Conservation (phyloP, 1,140 invertebrate species). For the Epicauta chinensis region DNA sequence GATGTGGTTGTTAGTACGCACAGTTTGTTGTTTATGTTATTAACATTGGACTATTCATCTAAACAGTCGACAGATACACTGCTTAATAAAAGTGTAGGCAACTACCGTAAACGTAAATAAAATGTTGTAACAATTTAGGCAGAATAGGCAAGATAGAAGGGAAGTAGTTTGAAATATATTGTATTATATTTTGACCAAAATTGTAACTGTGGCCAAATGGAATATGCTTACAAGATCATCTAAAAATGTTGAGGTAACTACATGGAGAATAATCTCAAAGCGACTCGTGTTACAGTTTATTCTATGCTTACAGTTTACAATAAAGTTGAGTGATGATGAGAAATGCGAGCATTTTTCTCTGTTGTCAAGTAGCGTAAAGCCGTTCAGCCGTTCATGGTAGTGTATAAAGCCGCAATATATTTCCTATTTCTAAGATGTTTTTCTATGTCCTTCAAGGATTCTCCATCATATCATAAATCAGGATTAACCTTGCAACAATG, state of each 20-base stretch:
- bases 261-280: conserved; percentile 11
- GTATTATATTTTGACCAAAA: conserved; percentile 9
- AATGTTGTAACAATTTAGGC: conserved; percentile 4
- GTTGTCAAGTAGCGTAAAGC: conserved; percentile 25
- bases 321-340: conserved; percentile 28
- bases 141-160: neutral
- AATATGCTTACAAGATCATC: neutral
- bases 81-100: conserved; percentile 34
- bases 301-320: conserved; percentile 21
- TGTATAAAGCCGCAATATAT: conserved; percentile 26
- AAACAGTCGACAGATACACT: conserved; percentile 30
- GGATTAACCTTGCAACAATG: conserved; percentile 28
- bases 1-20: conserved; percentile 8
- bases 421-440: conserved; percentile 26
- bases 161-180: conserved; percentile 14
- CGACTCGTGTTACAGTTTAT: conserved; percentile 19
- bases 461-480: conserved; percentile 29
- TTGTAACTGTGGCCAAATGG: no score
- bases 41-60: conserved; percentile 39
- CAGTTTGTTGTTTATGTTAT: conserved; percentile 34
- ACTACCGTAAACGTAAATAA: conserved; percentile 31
- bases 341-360: conserved; percentile 26
- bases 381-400: conserved; percentile 19
- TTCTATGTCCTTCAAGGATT: conserved; percentile 25
- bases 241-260: conserved; percentile 13